Evolutionary conservation across 1,140 invertebrate species (phyloP).

Genomic region (Lordiphosa clarofinis): DNA sequence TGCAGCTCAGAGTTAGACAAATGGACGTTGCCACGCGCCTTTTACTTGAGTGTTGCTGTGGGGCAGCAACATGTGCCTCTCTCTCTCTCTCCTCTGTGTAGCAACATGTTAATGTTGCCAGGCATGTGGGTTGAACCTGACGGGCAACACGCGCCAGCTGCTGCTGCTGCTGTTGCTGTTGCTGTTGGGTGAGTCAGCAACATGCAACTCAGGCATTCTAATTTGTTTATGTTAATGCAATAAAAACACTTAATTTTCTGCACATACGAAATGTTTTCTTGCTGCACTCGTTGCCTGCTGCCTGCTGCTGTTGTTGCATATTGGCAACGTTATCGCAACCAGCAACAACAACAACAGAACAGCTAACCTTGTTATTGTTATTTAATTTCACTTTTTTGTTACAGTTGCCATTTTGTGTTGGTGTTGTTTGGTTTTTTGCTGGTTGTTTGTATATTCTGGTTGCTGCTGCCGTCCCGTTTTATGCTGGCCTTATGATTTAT

Average conservation of each 20-base stretch:
- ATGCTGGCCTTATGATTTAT: slow-evolving; percentile 67
- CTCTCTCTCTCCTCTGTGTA: slow-evolving; percentile 16
- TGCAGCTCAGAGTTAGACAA: slow-evolving; percentile 1
- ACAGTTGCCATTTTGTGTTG: slow-evolving; percentile 34
- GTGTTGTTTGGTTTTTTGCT: slow-evolving; percentile 32
- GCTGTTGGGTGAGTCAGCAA: slow-evolving; percentile 44
- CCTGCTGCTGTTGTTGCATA: slow-evolving; percentile 32
- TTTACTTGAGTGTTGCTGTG: slow-evolving; percentile 6
- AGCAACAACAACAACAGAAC: slow-evolving; percentile 31
- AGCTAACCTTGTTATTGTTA: slow-evolving; percentile 75
- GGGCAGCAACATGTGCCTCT: slow-evolving; percentile 19
- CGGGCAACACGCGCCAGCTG: slow-evolving; percentile 35
- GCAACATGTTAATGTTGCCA: slow-evolving; percentile 17
- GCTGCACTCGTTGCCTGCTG: slow-evolving; percentile 8
- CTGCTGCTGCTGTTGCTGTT: too few relatives aligned
- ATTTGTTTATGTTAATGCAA: slow-evolving; percentile 78
- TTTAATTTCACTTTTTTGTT: slow-evolving; percentile 66
- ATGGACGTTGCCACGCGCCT: slow-evolving; percentile 6
- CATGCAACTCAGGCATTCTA: slow-evolving; percentile 51
- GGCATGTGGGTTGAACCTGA: slow-evolving; percentile 11
- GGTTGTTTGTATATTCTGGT: slow-evolving; percentile 16
- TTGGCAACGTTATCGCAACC: slow-evolving; percentile 52
- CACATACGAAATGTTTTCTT: slow-evolving; percentile 49
- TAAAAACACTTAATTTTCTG: slow-evolving; percentile 73
- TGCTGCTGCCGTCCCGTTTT: slow-evolving; percentile 33